Evolutionary conservation across 2,888 invertebrate genomes (phyloP).

Genomic region (Athripsodes cinereus): DNA sequence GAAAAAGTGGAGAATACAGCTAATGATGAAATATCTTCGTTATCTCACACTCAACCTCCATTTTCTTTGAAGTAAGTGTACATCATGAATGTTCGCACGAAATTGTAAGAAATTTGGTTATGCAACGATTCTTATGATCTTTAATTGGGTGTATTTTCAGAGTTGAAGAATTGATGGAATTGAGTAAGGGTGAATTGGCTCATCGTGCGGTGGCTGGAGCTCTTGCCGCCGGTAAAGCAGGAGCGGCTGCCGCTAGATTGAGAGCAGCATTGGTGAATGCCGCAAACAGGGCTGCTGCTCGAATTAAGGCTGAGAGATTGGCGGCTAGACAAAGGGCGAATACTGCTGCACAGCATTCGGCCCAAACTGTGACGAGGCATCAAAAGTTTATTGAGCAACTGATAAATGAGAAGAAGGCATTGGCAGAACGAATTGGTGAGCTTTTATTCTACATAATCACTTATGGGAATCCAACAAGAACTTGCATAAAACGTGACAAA

Average conservation of each 20-base stretch:
- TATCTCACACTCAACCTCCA: conserved; percentile 40
- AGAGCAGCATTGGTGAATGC: conserved; percentile 50
- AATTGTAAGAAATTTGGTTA: not conserved
- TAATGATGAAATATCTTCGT: conserved; percentile 44
- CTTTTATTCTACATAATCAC: not conserved
- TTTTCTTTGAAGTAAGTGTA: conserved; percentile 41
- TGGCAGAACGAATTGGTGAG: conserved; percentile 60
- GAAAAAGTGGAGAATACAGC: conserved; percentile 59
- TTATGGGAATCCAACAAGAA: too few species aligned
- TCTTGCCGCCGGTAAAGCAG: conserved; percentile 54
- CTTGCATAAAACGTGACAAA: too few species aligned
- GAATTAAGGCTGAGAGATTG: conserved; percentile 14
- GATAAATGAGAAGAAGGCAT: conserved; percentile 69
- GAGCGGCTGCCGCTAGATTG: conserved; percentile 49
- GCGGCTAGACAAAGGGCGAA: conserved; percentile 18
- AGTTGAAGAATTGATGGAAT: conserved; percentile 49
- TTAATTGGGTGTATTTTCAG: conserved; percentile 30
- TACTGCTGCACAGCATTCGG: conserved; percentile 16
- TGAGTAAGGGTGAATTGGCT: conserved; percentile 55
- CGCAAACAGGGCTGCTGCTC: conserved; percentile 15
- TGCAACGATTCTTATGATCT: not conserved
- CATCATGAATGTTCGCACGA: conserved; percentile 10
- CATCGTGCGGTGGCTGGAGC: conserved; percentile 56
- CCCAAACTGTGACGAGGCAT: conserved; percentile 62
- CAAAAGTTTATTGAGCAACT: conserved; percentile 80